Conservation (phyloP, 64 coral and sea anemone genomes). For the Actinia equina region DNA sequence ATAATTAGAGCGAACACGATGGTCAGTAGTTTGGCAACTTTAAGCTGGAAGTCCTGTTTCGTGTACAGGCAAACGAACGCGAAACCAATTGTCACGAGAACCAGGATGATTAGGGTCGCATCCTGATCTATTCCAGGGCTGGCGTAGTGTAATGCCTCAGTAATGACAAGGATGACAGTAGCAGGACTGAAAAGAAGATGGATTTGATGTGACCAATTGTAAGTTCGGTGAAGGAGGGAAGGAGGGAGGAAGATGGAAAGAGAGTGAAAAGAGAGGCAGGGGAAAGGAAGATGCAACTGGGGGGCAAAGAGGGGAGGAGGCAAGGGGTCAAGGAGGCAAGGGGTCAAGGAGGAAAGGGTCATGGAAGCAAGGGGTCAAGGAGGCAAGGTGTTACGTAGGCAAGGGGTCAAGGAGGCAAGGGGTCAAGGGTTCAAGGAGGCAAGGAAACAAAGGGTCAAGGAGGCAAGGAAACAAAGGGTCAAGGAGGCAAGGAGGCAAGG, state of each 20-base stretch:
- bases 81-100: constrained; percentile 53
- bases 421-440: no score
- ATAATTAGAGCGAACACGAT: constrained; percentile 79
- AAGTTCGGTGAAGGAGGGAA: no score
- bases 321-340: no score
- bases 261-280: not conserved
- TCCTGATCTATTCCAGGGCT: not conserved
- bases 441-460: no score
- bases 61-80: constrained; percentile 70
- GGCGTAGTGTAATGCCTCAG: constrained; percentile 54
- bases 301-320: no score
- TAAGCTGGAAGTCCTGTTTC: constrained; percentile 76
- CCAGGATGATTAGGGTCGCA: constrained; percentile 25
- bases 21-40: constrained; percentile 69
- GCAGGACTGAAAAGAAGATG: constrained; percentile 55
- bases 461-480: no score
- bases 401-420: not conserved
- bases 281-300: no score
- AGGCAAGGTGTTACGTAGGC: not conserved
- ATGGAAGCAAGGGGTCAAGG: no score
- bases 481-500: not conserved
- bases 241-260: not conserved
- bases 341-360: no score
- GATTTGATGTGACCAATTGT: not conserved
- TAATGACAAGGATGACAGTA: constrained; percentile 85